phyloP scores from a whole-genome alignment of 2,888 invertebrate species.

The Petrolisthes manimaculis region DNA sequence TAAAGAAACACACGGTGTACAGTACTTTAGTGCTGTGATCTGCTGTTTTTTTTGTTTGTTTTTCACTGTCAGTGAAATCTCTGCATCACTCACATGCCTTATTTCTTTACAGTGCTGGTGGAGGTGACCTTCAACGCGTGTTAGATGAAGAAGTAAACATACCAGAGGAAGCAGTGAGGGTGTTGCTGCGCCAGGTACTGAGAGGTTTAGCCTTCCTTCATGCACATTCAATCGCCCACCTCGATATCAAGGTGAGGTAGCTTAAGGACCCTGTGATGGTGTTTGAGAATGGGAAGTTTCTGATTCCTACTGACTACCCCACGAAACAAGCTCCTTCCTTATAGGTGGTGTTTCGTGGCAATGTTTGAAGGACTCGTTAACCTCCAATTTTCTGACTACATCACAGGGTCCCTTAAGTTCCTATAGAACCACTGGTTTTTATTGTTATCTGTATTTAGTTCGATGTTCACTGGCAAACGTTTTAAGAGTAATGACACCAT shows the following conservation, averaged over 20 bases:
- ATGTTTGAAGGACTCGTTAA: too few species aligned
- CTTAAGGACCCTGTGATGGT: neutral
- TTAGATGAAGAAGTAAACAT: conserved; percentile 60
- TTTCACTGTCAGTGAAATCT: neutral
- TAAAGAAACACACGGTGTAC: too few species aligned
- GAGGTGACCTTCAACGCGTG: conserved; percentile 72
- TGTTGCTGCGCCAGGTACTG: conserved; percentile 89
- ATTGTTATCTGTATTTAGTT: neutral
- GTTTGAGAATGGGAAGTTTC: neutral
- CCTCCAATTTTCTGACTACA: too few species aligned
- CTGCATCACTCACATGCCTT: neutral
- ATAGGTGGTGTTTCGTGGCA: too few species aligned
- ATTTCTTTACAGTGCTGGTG: conserved; percentile 70
- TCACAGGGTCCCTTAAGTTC: too few species aligned
- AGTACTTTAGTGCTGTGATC: too few species aligned
- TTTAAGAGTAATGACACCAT: neutral
- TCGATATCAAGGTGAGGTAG: conserved; percentile 81
- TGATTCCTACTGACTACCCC: too few species aligned
- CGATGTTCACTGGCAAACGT: neutral
- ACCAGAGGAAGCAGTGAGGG: conserved; percentile 82
- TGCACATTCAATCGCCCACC: conserved; percentile 91
- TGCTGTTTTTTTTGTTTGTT: too few species aligned
- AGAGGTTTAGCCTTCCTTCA: conserved; percentile 92
- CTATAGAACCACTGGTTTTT: neutral
- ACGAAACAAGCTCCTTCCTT: too few species aligned